phyloP scores from a whole-genome alignment of 2,888 invertebrate genomes.

The Dusona sp. region DNA sequence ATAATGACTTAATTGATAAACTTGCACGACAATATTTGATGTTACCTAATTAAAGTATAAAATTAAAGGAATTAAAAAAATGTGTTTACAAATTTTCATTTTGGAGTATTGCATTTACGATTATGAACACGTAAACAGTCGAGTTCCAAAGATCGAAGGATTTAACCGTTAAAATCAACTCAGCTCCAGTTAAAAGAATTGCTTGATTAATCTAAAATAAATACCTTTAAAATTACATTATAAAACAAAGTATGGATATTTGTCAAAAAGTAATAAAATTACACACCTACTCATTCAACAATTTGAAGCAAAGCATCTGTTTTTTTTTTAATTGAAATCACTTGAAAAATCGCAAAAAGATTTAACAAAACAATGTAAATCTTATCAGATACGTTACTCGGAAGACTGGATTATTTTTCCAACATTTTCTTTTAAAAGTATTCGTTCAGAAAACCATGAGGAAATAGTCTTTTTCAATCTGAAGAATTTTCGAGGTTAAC shows the following conservation, averaged over 20 bases:
- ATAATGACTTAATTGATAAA: neutral
- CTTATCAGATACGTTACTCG: slow-evolving; percentile 28
- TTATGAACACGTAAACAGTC: neutral
- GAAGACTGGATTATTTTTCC: slow-evolving; percentile 52
- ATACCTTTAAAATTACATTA: neutral
- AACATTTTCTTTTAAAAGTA: slow-evolving; percentile 5
- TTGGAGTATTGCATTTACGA: neutral
- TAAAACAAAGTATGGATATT: neutral
- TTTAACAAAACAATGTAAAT: slow-evolving; percentile 18
- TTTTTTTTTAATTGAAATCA: neutral
- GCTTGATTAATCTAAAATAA: neutral
- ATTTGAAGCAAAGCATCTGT: neutral
- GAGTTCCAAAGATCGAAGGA: neutral
- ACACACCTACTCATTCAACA: neutral
- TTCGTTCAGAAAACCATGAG: slow-evolving; percentile 40
- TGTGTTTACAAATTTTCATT: neutral
- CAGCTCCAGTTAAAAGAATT: neutral
- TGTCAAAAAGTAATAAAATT: neutral
- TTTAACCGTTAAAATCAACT: too few species aligned
- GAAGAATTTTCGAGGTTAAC: slow-evolving; percentile 13
- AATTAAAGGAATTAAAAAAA: neutral
- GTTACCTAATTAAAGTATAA: neutral
- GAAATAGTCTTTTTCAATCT: slow-evolving; percentile 29
- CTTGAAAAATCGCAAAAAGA: neutral
- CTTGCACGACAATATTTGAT: neutral